phyloP scores from a whole-genome alignment of 1,140 invertebrate species.

The Drosophila insularis region DNA sequence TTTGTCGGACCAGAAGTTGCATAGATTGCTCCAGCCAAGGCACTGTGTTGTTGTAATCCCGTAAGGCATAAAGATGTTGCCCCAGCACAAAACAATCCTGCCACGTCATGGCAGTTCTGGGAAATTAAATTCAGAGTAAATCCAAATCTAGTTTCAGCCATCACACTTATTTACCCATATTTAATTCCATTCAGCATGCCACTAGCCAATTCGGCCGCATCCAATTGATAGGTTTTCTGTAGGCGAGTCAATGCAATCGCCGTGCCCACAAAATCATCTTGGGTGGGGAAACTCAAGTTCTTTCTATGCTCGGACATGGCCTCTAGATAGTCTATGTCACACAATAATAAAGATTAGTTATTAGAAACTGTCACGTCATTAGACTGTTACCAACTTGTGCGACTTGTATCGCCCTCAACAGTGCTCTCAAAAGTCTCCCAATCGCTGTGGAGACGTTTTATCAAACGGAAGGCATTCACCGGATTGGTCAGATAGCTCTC shows the following conservation, averaged over 20 bases:
- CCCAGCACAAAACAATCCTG: conserved; percentile 98
- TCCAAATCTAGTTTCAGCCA: not conserved
- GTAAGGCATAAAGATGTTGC: conserved; percentile 94
- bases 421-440: conserved; percentile 87
- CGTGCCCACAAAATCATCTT: conserved; percentile 96
- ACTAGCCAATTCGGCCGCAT: conserved; percentile 93
- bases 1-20: conserved; percentile 52
- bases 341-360: not conserved
- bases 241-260: conserved; percentile 95
- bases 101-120: conserved; percentile 87
- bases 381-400: conserved; percentile 34
- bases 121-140: not conserved
- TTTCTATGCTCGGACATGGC: conserved; percentile 87
- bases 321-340: conserved; percentile 86
- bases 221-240: conserved; percentile 97
- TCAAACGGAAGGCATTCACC: conserved; percentile 97
- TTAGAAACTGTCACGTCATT: not conserved
- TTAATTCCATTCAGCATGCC: conserved; percentile 93
- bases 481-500: conserved; percentile 95
- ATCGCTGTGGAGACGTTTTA: conserved; percentile 96
- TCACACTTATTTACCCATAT: conserved; percentile 87
- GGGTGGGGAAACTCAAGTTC: conserved; percentile 90
- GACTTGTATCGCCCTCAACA: conserved; percentile 50
- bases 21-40: conserved; percentile 96
- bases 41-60: conserved; percentile 95